Percentiles rank a stretch among this genome's conserved stretches.
Conservation (phyloP, 2,797 vertebrate species). For the Picus viridis region DNA sequence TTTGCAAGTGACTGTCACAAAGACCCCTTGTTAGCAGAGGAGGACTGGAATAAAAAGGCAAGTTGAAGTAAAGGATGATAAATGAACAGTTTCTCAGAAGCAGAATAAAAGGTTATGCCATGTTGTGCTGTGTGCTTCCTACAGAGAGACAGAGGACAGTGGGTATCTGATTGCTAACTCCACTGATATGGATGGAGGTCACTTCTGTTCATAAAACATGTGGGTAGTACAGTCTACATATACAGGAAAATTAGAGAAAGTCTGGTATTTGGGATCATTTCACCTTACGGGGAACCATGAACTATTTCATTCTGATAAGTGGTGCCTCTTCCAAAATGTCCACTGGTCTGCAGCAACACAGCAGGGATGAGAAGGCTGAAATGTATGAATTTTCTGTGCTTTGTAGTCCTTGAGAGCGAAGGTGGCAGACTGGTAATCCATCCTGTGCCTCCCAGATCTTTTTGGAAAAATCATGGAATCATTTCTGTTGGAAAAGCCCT, state of each 20-base stretch:
- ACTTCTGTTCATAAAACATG: neutral
- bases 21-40: neutral
- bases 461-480: neutral
- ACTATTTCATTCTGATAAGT: neutral
- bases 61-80: neutral
- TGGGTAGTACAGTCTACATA: neutral
- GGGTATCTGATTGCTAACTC: neutral
- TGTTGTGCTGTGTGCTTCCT: neutral
- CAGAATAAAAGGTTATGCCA: neutral
- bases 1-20: neutral
- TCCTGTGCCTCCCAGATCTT: neutral
- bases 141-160: neutral
- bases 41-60: neutral
- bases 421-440: neutral
- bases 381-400: neutral
- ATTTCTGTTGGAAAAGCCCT: too few relatives aligned
- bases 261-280: neutral
- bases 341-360: neutral
- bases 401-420: neutral
- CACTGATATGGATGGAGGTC: neutral
- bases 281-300: neutral
- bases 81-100: neutral
- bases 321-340: neutral
- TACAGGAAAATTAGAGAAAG: neutral
- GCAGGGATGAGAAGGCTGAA: neutral